phyloP scores from a whole-genome alignment of 2,888 invertebrate species.

The Syrphus vitripennis region DNA sequence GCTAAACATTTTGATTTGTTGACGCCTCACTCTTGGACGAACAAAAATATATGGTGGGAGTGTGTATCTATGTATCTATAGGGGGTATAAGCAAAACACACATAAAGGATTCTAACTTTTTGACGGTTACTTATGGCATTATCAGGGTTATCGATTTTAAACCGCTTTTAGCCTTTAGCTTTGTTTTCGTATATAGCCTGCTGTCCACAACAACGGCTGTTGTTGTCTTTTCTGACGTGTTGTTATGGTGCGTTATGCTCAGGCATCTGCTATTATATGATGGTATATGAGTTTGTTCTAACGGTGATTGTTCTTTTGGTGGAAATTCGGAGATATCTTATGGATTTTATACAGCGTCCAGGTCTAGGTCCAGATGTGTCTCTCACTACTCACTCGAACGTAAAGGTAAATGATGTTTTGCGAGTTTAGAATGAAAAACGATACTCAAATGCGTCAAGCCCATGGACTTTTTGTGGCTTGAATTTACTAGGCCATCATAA shows the following conservation, averaged over 20 bases:
- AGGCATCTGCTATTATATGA: neutral
- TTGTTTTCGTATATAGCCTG: neutral
- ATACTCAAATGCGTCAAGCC: constrained; percentile 33
- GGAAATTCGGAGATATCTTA: constrained; percentile 59
- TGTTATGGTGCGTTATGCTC: constrained; percentile 4
- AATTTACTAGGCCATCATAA: constrained; percentile 61
- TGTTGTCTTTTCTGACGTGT: constrained; percentile 70
- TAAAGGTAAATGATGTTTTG: constrained; percentile 70
- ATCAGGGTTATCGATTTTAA: constrained; percentile 65
- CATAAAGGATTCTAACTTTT: constrained; percentile 50
- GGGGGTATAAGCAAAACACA: neutral
- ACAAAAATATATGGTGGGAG: neutral
- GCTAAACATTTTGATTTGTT: constrained; percentile 71
- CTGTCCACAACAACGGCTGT: constrained; percentile 14
- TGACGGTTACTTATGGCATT: constrained; percentile 71
- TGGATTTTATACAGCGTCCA: constrained; percentile 34
- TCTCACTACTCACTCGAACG: constrained; percentile 53
- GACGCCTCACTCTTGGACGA: constrained; percentile 58
- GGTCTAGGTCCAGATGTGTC: constrained; percentile 49
- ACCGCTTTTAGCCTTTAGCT: constrained; percentile 49
- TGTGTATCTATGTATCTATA: too few species aligned
- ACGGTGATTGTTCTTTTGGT: constrained; percentile 59
- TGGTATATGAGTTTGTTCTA: neutral
- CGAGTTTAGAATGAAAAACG: constrained; percentile 43
- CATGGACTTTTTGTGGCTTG: constrained; percentile 15